Base-by-base conservation (phyloP, 2,888 invertebrate genomes). In the Eupithecia abbreviata region DNA sequence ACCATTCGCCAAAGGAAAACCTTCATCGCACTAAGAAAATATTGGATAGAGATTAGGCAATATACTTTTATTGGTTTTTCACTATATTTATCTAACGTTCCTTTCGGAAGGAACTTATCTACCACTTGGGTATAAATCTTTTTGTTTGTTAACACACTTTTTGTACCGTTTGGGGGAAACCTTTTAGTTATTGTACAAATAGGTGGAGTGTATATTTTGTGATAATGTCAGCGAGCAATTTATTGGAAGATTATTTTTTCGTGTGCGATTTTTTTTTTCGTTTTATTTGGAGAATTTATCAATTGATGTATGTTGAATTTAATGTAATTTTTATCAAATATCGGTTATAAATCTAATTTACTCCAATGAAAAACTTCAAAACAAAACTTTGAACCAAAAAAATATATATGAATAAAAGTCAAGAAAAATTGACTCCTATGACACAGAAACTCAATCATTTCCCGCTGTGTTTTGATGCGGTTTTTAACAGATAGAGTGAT, bases 41-140 rank as follows among this genome's bases (percentile, higher is more conserved):
- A 94, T 94, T 93, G 93, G 92, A 89, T 92, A 93, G 93, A 93
- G 94, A 94, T 94, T 94, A 94, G 93, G 92, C 92, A 90, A 93
- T 94, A 92, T 90, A 94, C 90, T 93, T 94, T 93, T 94, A 93
- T 94, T 93, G 93, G 89, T 91, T 92, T 91, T 89, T 90, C 91
- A 91, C 92, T 91, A 90, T 94, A 94, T 94, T 94, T 93, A 93
- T 93, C 91, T 93, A 89, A 93, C 91, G 91, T 92, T 88, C 90
- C 86, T 85, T 88, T 86, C 85, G 84, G 86, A 86, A 81, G 82
- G 88, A 90, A 91, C 91, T 92, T 93, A 92, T 92, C 93, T 87
- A 85, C 83, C 90, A 90, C 91, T 93, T 86, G 88, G 87, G 85
- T 88, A 92, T 93, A 93, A 94, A 94, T 93, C 93, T 93, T 90